A percentile compares a stretch with the other conserved stretches of the same genome.
phyloP scores from a whole-genome alignment of 2,113 vertebrate species.

The Amazona guildingii region DNA sequence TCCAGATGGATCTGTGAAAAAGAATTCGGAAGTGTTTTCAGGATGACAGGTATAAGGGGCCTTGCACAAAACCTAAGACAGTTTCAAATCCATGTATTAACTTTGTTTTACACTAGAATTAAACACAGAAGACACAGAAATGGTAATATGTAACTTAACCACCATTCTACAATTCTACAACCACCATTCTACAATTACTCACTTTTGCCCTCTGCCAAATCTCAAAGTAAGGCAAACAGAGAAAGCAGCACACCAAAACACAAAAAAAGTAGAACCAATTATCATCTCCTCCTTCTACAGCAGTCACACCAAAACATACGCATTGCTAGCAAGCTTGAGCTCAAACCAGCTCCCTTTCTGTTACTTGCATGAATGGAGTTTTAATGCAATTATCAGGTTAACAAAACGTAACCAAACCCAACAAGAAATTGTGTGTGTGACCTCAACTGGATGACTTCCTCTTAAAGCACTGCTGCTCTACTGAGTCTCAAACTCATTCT shows the following conservation, averaged over 20 bases:
- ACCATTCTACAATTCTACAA: neutral
- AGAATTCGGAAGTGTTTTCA: slow-evolving; percentile 11
- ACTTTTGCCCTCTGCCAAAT: neutral
- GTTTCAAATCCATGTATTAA: neutral
- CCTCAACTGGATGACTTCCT: neutral
- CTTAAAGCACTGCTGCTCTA: neutral
- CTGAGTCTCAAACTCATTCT: neutral
- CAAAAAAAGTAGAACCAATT: neutral
- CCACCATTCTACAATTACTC: neutral
- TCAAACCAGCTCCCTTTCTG: neutral
- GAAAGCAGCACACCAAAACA: neutral
- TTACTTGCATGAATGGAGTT: neutral
- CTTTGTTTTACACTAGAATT: neutral
- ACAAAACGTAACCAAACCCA: neutral
- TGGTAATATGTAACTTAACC: neutral
- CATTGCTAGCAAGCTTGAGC: neutral
- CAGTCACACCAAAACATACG: neutral
- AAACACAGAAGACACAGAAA: neutral
- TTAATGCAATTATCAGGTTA: neutral
- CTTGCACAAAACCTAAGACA: neutral
- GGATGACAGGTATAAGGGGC: fast-evolving
- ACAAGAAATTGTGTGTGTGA: neutral
- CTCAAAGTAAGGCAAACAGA: neutral
- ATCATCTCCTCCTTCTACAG: neutral
- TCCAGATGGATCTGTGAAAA: slow-evolving; percentile 25